Base-by-base conservation (phyloP, 2,113 vertebrate genomes). In the Phocoena phocoena region DNA sequence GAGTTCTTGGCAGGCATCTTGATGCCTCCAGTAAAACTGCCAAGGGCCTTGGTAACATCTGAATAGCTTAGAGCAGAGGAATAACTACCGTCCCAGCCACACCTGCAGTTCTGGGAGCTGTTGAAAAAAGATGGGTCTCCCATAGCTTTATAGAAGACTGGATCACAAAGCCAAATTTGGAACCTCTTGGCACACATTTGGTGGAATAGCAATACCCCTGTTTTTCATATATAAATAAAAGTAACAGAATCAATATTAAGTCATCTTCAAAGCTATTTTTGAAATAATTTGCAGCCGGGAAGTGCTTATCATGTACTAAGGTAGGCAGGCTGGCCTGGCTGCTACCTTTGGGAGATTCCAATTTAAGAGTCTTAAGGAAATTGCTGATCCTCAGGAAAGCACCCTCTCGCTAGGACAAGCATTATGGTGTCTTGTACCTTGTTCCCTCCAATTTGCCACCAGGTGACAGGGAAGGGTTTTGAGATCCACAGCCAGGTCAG, bases 351-450 rank as follows among this genome's bases (percentile, higher is more conserved):
- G n/a, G 28, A 0, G 28, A 31, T 68, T 63, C 71, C 11, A 55
- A 6, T 67, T 36, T 62, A 47, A 62, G 33, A 6, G 8, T 58
- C 53, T 36, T 53, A 91, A 91, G 31, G 44, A 33, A 74, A 92
- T 21, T 25, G 26, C 15, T 50, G 50, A 21, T 53, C 11, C 33
- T 26, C 5, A 31, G 53, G 62, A 86, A 21, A 65, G 4, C 2
- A 20, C 65, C 47, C 70, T 11, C 76, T 82, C 44, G 10, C 8
- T 60, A 25, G 67, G 76, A 60, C 1, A 58, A 74, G 65, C 23
- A 20, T n/a, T 31, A 0, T 4, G 0, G 36, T 41, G 1, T 47
- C 63, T 68, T 33, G 2, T 14, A 38, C 1, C 0, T 2, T 65
- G 13, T 2, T 58, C 33, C 25, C 50, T 96, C 31, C 2, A 7